phyloP scores from a whole-genome alignment of 2,113 vertebrate genomes.

The Lontra canadensis region DNA sequence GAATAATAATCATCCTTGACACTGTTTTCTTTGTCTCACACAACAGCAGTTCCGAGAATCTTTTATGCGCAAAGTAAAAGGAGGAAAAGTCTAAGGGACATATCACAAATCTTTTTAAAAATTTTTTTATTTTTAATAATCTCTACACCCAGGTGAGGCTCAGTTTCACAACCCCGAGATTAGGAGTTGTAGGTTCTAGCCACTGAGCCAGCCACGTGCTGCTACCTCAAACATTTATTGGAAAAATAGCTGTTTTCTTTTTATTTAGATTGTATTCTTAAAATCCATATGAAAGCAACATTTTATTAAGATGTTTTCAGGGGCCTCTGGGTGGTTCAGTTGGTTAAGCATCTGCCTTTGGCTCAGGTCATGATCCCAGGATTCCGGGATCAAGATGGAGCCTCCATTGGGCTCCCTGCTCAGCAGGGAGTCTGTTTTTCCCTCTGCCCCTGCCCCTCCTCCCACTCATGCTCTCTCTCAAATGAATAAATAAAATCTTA shows the following conservation, averaged over 20 bases:
- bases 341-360: too few relatives aligned
- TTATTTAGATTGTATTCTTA: background rate
- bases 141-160: background rate
- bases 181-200: background rate
- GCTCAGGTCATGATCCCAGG: too few relatives aligned
- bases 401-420: too few relatives aligned
- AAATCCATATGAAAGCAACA: background rate
- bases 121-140: background rate
- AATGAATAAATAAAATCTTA: too few relatives aligned
- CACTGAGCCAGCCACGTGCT: background rate
- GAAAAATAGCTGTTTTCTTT: background rate
- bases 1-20: background rate
- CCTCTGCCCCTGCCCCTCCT: too few relatives aligned
- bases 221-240: background rate
- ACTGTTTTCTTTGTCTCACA: background rate
- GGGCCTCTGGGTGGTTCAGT: too few relatives aligned
- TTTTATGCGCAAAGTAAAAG: background rate
- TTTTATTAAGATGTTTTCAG: slow-evolving; percentile 27
- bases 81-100: background rate
- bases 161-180: background rate
- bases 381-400: too few relatives aligned
- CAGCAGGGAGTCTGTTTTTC: too few relatives aligned
- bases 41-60: background rate
- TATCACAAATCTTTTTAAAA: background rate
- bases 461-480: too few relatives aligned